A percentile compares a stretch with the other conserved stretches of the same genome.
Conservation (phyloP, 1,140 invertebrate genomes). For the Drosophila pallidifrons region DNA sequence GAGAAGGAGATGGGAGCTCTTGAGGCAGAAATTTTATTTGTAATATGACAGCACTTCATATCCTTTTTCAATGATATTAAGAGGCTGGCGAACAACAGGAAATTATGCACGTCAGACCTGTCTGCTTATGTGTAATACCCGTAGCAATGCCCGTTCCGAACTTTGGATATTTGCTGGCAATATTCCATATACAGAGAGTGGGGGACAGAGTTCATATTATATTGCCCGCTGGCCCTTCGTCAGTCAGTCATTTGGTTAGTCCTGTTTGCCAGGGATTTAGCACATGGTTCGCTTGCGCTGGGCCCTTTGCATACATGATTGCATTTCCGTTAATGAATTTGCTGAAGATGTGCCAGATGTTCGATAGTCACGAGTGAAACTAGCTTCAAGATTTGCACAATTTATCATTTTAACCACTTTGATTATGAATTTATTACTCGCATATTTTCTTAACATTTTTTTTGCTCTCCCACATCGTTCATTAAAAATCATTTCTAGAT, state of each 20-base stretch:
- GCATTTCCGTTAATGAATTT: conserved; percentile 64
- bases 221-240: conserved; percentile 32
- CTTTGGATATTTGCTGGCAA: conserved; percentile 2
- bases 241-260: conserved; percentile 44
- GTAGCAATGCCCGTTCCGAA: conserved; percentile 6
- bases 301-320: conserved; percentile 64
- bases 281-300: conserved; percentile 28
- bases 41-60: conserved; percentile 77
- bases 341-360: conserved; percentile 47
- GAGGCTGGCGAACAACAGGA: conserved; percentile 61
- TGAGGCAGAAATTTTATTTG: conserved; percentile 71
- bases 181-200: too few species aligned
- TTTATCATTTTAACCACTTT: background rate
- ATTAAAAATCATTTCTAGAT: conserved; percentile 30
- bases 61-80: conserved; percentile 69
- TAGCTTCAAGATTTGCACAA: background rate
- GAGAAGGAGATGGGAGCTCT: conserved; percentile 37
- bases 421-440: background rate
- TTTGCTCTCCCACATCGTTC: conserved; percentile 3
- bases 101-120: conserved; percentile 76
- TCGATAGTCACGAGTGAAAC: conserved; percentile 14
- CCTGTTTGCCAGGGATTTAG: conserved; percentile 35
- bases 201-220: conserved; percentile 19
- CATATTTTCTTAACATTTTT: background rate
- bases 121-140: conserved; percentile 69